These are phyloP conservation scores for Muricea muricata DNA, from an alignment of 92 coral and sea anemone species.

Conservation along the genomic window DNA sequence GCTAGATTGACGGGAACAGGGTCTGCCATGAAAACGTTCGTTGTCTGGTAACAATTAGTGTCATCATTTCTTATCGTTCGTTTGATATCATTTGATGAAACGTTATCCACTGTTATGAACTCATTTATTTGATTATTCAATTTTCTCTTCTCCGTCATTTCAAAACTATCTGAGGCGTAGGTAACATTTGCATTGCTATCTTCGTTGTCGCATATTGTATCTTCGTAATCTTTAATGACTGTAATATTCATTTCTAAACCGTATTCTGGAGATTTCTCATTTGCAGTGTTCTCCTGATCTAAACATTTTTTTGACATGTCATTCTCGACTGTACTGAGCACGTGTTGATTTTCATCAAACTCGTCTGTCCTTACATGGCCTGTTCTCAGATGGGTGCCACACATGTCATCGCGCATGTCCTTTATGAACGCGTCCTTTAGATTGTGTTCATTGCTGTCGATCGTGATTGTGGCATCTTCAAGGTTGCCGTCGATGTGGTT, in stretches of 20 bases:
- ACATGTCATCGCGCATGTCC: background rate
- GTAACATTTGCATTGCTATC: background rate
- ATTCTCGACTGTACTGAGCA: background rate
- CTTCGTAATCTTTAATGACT: too few relatives aligned
- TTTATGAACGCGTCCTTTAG: background rate
- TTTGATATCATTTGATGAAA: background rate
- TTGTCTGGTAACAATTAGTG: too few relatives aligned
- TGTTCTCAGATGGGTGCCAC: background rate
- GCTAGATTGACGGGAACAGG: constrained; percentile 47
- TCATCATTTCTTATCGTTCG: constrained; percentile 56
- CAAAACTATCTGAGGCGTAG: background rate
- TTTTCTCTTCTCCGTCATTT: background rate
- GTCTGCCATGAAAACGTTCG: constrained; percentile 74
- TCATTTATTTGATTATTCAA: background rate
- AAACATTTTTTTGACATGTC: background rate
- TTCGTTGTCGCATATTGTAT: too few relatives aligned
- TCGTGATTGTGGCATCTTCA: background rate
- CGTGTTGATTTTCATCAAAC: background rate
- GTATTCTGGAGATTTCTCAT: background rate
- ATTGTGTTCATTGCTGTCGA: background rate
- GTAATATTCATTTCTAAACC: background rate
- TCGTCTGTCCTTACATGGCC: background rate
- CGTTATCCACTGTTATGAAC: background rate
- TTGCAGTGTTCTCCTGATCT: background rate
- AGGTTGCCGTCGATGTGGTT: background rate